Base-by-base conservation (phyloP, 2,888 invertebrate genomes). In the Baronia brevicornis region DNA sequence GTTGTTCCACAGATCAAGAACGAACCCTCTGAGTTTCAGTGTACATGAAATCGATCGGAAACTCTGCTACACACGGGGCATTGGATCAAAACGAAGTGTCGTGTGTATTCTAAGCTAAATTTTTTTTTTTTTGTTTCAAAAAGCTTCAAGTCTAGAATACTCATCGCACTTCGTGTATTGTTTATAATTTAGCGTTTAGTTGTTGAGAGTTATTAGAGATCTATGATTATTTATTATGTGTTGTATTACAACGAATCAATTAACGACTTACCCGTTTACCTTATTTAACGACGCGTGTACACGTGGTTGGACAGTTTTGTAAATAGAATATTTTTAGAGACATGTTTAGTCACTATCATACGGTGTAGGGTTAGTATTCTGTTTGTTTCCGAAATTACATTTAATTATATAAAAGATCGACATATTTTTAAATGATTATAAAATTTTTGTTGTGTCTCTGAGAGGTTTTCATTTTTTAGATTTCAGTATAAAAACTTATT, bases 121-220 rank as follows among this genome's bases (percentile, higher is more conserved):
- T 20, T 13, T n/a, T 17, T 2, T 12, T 14, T 14, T 28, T 21
- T 22, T 5, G 1, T 10, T n/a, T 8, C 5, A 13, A 22, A 29
- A 29, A 6, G 19, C 19, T 18, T 12, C 19, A 35, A 33, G 30
- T 26, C 28, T 26, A 33, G 49, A 45, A 50, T 47, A 48, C 46
- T 24, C 46, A 36, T 41, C 38, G 50, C 54, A 56, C 62, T 69
- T 63, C 39, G 30, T 18, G 22, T 17, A 28, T 22, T 39, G 38
- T 38, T 38, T 43, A 44, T 63, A 51, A 52, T 38, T 48, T 75
- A 74, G 65, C 39, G 41, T 55, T 60, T 71, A 74, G 62, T 73
- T 67, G 79, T 80, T 80, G 75, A 79, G 71, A 69, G 68, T 80
- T 79, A 56, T 69, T 74, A 77, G 73, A 70, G 62, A 68, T 53